Evolutionary conservation across 2,888 invertebrate species (phyloP).

Genomic region (Lomographa bimaculata): DNA sequence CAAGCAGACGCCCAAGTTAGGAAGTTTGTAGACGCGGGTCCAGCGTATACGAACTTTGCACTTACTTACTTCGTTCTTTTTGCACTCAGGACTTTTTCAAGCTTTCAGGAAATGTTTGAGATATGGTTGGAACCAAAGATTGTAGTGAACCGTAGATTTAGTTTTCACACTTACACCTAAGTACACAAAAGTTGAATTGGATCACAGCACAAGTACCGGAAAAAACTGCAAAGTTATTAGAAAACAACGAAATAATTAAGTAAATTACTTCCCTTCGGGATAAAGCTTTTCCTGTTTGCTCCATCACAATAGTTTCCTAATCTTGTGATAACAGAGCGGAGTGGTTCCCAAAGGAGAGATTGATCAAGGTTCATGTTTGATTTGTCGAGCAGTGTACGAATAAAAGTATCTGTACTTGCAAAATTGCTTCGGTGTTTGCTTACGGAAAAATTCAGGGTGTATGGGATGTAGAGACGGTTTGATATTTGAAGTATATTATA

Average conservation of each 20-base stretch:
- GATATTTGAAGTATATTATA: too few species aligned
- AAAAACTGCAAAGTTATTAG: too few species aligned
- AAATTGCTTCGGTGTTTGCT: constrained; percentile 18
- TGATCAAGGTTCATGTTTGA: constrained; percentile 19
- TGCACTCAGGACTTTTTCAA: neutral
- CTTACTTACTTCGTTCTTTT: constrained; percentile 8
- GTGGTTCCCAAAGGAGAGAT: constrained; percentile 6
- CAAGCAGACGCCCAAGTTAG: constrained; percentile 18
- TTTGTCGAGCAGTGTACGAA: constrained; percentile 3
- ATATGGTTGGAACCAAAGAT: too few species aligned
- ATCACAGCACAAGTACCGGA: too few species aligned
- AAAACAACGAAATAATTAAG: too few species aligned
- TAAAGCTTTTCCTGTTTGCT: constrained; percentile 5
- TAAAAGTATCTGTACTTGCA: too few species aligned
- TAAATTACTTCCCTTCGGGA: too few species aligned
- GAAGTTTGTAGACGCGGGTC: constrained; percentile 26
- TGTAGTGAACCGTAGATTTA: too few species aligned
- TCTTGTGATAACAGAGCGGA: constrained; percentile 9
- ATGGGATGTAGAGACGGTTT: too few species aligned
- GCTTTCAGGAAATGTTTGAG: neutral
- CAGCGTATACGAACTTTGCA: constrained; percentile 16
- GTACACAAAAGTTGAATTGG: too few species aligned
- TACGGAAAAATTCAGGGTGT: constrained; percentile 9
- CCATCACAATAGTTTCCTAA: constrained; percentile 13
- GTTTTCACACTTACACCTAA: too few species aligned